Percentiles rank a stretch among this genome's conserved stretches.
These are phyloP conservation scores for Drosophila affinis DNA, from an alignment of 2,888 invertebrate species.

Conservation along the genomic window DNA sequence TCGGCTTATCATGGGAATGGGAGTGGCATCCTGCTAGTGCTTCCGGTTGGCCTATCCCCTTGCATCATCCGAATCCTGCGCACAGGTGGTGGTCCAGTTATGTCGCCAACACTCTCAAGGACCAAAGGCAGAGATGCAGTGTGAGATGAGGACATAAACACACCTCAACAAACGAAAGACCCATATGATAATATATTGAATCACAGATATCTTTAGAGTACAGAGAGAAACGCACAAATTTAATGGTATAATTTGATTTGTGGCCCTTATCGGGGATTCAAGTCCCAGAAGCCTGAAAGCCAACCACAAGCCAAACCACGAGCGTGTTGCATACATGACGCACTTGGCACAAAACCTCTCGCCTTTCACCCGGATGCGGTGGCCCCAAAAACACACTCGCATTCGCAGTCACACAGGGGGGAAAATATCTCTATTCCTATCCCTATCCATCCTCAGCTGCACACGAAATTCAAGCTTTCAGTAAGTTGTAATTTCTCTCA, in stretches of 20 bases:
- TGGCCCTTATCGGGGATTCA: slow-evolving; percentile 5
- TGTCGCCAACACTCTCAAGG: slow-evolving; percentile 10
- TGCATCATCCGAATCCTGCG: slow-evolving; percentile 11
- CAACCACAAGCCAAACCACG: slow-evolving; percentile 25
- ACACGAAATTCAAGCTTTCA: slow-evolving; percentile 42
- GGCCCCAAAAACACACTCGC: slow-evolving; percentile 13
- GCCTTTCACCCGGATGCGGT: slow-evolving; percentile 55
- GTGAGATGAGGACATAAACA: background rate
- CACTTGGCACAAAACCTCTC: slow-evolving; percentile 53
- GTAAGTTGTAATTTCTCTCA: slow-evolving; percentile 42
- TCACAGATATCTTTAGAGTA: background rate
- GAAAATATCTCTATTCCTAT: slow-evolving; percentile 48
- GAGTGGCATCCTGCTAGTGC: slow-evolving; percentile 65
- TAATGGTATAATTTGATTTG: slow-evolving; percentile 41
- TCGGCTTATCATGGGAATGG: slow-evolving; percentile 57
- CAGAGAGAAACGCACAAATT: slow-evolving; percentile 23
- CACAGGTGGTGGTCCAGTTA: slow-evolving; percentile 54
- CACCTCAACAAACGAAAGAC: slow-evolving; percentile 1
- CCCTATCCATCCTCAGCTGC: slow-evolving; percentile 10
- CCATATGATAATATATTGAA: no score
- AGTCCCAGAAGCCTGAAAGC: slow-evolving; percentile 11
- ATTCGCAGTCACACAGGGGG: slow-evolving; percentile 25
- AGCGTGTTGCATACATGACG: slow-evolving; percentile 8
- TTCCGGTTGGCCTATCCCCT: slow-evolving; percentile 55
- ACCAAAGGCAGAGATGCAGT: background rate